A percentile compares a stretch with the other conserved stretches of the same genome.
Evolutionary conservation across 1,140 invertebrate genomes (phyloP).

Genomic region (Meloidogyne floridensis): DNA sequence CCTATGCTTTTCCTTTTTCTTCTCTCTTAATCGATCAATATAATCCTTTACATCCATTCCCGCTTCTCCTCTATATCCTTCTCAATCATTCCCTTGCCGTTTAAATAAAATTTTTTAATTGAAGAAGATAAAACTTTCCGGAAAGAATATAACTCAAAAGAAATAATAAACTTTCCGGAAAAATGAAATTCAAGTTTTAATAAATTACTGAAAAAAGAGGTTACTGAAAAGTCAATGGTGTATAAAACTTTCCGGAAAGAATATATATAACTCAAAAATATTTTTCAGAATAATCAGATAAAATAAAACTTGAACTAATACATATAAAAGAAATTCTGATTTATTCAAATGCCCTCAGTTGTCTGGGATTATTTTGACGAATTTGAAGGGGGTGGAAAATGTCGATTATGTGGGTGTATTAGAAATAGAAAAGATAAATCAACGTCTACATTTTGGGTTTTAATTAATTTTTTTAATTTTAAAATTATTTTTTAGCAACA

Average conservation of each 20-base stretch:
- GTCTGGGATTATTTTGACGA: constrained; percentile 38
- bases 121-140: too few species aligned
- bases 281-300: too few species aligned
- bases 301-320: too few species aligned
- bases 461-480: too few species aligned
- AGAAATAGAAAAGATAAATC: constrained; percentile 35
- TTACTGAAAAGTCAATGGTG: too few species aligned
- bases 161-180: too few species aligned
- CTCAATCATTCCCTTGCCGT: not conserved
- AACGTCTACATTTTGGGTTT: constrained; percentile 38
- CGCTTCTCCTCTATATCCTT: not conserved
- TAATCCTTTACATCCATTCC: not conserved
- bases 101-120: too few species aligned
- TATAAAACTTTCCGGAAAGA: not conserved
- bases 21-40: not conserved
- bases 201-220: too few species aligned
- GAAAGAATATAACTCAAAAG: too few species aligned
- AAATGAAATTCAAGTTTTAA: too few species aligned
- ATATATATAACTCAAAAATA: not conserved
- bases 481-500: constrained; percentile 21
- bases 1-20: not conserved
- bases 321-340: not conserved
- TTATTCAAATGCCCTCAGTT: constrained; percentile 28
- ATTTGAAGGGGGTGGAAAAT: constrained; percentile 29
- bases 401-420: constrained; percentile 28